Conservation (phyloP, 2,113 vertebrate species). For the Leptobrachium ailaonicum region DNA sequence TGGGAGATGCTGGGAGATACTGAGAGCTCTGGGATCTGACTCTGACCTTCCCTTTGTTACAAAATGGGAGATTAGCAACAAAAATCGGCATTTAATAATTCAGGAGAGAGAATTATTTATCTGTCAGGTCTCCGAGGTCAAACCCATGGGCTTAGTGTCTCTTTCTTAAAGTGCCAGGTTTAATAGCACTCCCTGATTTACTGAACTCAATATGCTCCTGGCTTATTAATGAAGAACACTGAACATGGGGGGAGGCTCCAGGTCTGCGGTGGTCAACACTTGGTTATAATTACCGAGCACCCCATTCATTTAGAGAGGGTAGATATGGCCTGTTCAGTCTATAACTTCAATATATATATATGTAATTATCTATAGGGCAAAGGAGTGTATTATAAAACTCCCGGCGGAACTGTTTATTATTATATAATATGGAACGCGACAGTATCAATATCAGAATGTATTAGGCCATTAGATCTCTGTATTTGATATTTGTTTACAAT, state of each 20-base stretch:
- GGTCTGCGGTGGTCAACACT: too few relatives aligned
- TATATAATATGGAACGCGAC: too few relatives aligned
- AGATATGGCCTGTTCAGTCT: too few relatives aligned
- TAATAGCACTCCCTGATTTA: constrained; percentile 39
- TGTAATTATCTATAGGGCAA: too few relatives aligned
- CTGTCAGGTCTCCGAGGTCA: constrained; percentile 37
- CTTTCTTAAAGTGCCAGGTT: constrained; percentile 32
- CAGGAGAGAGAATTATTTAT: constrained; percentile 47
- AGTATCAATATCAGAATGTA: too few relatives aligned
- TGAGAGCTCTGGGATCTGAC: constrained; percentile 26
- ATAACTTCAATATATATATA: too few relatives aligned
- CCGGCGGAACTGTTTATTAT: too few relatives aligned
- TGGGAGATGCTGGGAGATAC: constrained; percentile 35
- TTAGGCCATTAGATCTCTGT: too few relatives aligned
- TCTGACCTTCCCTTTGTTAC: constrained; percentile 42
- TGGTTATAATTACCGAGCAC: too few relatives aligned
- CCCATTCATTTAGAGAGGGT: too few relatives aligned
- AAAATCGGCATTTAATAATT: constrained; percentile 49
- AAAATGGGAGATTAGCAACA: constrained; percentile 44
- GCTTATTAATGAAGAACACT: constrained; percentile 9
- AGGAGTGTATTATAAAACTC: too few relatives aligned
- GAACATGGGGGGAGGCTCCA: not conserved
- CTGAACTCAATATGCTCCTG: constrained; percentile 35
- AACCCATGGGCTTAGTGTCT: constrained; percentile 25
- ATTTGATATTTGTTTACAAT: too few relatives aligned